Base-by-base conservation (phyloP, 92 coral and sea anemone species). In the Palythoa grandiflora region DNA sequence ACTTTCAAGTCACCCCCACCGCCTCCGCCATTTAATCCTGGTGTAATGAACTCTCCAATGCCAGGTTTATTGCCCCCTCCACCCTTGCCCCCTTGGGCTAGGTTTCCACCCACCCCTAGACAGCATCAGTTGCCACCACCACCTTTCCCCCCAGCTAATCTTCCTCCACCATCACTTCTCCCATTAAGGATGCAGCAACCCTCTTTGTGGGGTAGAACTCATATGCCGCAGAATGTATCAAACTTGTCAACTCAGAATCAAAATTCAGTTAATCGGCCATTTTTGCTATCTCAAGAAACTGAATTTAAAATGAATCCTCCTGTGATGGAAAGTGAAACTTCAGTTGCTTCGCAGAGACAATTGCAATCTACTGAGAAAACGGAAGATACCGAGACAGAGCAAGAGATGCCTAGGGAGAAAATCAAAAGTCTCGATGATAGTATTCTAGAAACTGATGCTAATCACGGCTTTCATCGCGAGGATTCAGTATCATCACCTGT, bases 401-500 rank as follows among this genome's bases (percentile, higher is more conserved):
- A 40, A 28, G 39, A 81, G 28, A 65, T 60, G 14, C 10, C 63
- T 4, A 19, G 10, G 6, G 47, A 63, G 19, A n/a, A 40, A 52
- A 12, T 21, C 1, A 75, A 81, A 28, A 11, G 15, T 28, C 40
- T 11, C 2, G 28, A 50, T 21, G 1, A 9, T 5, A n/a, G 54
- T 65, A 5, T 15, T 55, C 12, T 38, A 36, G 61, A 77, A 28
- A 39, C 37, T 68, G 92, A 70, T 20, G 61, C 78, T 63, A 16
- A 17, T 2, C 9, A 63, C 6, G 28, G 20, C 35, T 17, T 5
- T 10, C 35, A n/a, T 7, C 70, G 35, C 38, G 86, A 88, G 47
- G 84, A 73, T 73, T 89, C 86, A 28, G 77, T 79, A 44, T 68
- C 59, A 14, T 83, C 91, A 61, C 97, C 98, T 8, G 85, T 94